Evolutionary conservation across 2,797 vertebrate species (phyloP).

Genomic region (Champsocephalus gunnari): DNA sequence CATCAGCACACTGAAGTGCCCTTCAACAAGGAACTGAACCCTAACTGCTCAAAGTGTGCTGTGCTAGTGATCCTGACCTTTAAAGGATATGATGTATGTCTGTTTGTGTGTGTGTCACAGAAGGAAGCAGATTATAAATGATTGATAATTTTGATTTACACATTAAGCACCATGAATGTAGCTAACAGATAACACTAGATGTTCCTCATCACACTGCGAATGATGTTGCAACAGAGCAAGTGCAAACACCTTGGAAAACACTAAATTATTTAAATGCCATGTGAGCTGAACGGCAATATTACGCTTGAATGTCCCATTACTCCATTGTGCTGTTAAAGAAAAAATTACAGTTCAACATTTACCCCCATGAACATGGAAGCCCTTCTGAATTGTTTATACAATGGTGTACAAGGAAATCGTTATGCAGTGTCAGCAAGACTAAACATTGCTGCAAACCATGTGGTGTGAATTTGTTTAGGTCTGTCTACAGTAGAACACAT

Average conservation of each 20-base stretch:
- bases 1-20: constrained; percentile 64
- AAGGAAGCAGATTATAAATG: constrained; percentile 7
- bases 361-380: constrained; percentile 28
- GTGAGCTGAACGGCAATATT: constrained; percentile 50
- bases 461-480: constrained; percentile 2
- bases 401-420: constrained; percentile 32
- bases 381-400: constrained; percentile 42
- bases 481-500: constrained; percentile 10
- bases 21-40: constrained; percentile 62
- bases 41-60: constrained; percentile 41
- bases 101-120: constrained; percentile 21
- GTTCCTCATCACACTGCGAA: constrained; percentile 1
- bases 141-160: constrained; percentile 1
- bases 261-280: constrained; percentile 53
- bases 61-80: constrained; percentile 55
- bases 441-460: not conserved
- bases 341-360: constrained; percentile 35
- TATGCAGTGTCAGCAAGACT: constrained; percentile 5
- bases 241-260: constrained; percentile 39
- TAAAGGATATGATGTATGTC: constrained; percentile 26
- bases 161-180: not conserved
- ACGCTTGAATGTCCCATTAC: constrained; percentile 37
- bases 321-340: constrained; percentile 46
- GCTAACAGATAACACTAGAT: not conserved
- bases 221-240: constrained; percentile 25